Percentiles rank a stretch among this genome's conserved stretches.
Conservation (phyloP, 2,113 vertebrate genomes). For the Lycaon pictus region DNA sequence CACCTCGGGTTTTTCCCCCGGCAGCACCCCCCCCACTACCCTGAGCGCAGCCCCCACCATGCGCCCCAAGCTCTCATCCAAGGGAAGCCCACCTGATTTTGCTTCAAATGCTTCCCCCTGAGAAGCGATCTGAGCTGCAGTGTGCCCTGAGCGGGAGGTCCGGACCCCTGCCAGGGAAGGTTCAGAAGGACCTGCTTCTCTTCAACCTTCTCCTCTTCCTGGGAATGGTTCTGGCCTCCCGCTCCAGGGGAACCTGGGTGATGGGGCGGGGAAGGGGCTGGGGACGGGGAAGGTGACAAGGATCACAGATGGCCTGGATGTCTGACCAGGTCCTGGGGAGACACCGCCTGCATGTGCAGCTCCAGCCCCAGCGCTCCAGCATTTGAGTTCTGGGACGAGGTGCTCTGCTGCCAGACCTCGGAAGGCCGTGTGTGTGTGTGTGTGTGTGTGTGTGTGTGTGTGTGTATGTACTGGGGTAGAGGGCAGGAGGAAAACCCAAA, state of each 20-base stretch:
- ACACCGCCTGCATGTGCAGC: not conserved
- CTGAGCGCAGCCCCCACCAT: not conserved
- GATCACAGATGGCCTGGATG: slow-evolving; percentile 62
- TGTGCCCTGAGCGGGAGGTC: not conserved
- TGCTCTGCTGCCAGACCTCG: not conserved
- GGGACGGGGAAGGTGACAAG: slow-evolving; percentile 1
- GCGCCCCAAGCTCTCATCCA: slow-evolving; percentile 15
- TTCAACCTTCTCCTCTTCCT: not conserved
- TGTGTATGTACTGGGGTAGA: not conserved
- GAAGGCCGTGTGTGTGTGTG: not conserved
- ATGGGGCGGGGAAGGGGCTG: not conserved
- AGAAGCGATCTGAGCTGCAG: not conserved
- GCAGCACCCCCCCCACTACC: not conserved
- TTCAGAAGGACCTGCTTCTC: not conserved
- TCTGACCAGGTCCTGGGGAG: slow-evolving; percentile 61
- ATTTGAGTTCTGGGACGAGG: slow-evolving; percentile 41
- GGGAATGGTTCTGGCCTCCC: not conserved
- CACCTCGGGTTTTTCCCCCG: not conserved
- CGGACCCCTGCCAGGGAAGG: not conserved
- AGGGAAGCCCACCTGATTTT: slow-evolving; percentile 59
- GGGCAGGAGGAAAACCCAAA: slow-evolving; percentile 1
- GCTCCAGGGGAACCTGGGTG: not conserved
- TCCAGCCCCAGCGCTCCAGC: not conserved
- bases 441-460: not conserved
- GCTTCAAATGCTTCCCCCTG: not conserved